phyloP scores from a whole-genome alignment of 1,140 invertebrate species.

The Penaeus vannamei region DNA sequence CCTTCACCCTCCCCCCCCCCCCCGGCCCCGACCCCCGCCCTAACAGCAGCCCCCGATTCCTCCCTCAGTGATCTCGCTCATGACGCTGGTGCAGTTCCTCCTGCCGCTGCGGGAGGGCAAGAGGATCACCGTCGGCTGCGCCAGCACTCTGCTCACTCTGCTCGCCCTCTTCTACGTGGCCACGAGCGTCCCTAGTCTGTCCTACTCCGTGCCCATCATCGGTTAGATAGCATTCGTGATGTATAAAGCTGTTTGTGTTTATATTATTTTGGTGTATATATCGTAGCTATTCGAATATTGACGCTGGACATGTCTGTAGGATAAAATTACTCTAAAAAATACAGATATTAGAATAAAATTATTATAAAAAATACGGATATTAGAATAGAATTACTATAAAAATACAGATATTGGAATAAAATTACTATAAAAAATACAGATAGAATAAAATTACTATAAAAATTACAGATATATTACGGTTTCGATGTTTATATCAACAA shows the following conservation, averaged over 20 bases:
- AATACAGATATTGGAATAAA: no score
- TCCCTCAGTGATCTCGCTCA: conserved; percentile 39
- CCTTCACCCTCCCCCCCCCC: no score
- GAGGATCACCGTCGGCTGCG: conserved; percentile 45
- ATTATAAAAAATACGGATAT: no score
- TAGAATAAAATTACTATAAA: no score
- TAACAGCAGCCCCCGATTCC: not conserved
- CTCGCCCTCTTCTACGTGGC: conserved; percentile 53
- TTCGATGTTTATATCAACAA: no score
- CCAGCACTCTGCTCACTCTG: conserved; percentile 24
- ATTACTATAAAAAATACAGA: no score
- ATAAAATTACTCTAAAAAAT: no score
- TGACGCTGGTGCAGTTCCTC: conserved; percentile 61
- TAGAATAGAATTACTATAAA: no score
- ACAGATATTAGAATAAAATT: no score
- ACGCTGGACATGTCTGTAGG: no score
- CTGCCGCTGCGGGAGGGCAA: conserved; percentile 52
- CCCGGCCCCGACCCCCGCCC: no score
- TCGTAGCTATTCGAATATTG: not conserved
- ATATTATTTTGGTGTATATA: conserved; percentile 1
- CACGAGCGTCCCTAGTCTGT: conserved; percentile 30
- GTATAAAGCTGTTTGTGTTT: not conserved
- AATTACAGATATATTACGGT: no score
- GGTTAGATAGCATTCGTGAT: conserved; percentile 3
- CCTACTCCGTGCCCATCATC: conserved; percentile 50